These are phyloP conservation scores for Tetragonula clypearis DNA, from an alignment of 1,140 invertebrate species.

Conservation along the genomic window DNA sequence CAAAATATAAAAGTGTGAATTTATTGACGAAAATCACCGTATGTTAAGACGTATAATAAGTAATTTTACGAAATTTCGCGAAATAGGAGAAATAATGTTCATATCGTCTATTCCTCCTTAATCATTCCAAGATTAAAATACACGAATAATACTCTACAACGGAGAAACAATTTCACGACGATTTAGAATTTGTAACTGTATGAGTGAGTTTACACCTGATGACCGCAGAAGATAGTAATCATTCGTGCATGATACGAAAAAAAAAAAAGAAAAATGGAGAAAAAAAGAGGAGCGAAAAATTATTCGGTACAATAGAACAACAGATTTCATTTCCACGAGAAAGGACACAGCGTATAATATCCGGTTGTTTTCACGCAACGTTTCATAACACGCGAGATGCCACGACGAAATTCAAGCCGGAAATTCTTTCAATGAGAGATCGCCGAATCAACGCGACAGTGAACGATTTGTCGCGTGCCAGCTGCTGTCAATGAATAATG, in stretches of 20 bases:
- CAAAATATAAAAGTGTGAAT: too few relatives aligned
- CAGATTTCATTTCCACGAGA: not conserved
- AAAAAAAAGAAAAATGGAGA: not conserved
- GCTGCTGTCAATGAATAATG: conserved; percentile 42
- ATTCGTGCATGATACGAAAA: not conserved
- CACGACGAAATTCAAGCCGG: not conserved
- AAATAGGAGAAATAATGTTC: too few relatives aligned
- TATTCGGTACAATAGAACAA: not conserved
- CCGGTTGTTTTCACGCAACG: not conserved
- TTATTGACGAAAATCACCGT: too few relatives aligned
- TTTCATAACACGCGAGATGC: conserved; percentile 28
- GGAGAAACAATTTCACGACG: not conserved
- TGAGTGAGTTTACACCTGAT: not conserved
- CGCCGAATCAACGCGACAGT: conserved; percentile 38
- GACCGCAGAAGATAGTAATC: not conserved
- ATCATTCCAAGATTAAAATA: not conserved
- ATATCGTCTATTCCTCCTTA: too few relatives aligned
- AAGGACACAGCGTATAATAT: not conserved
- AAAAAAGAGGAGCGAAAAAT: not conserved
- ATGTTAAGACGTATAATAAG: too few relatives aligned
- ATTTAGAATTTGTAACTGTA: not conserved
- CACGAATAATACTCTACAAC: too few relatives aligned
- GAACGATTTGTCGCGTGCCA: conserved; percentile 32
- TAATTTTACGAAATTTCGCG: too few relatives aligned
- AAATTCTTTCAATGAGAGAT: conserved; percentile 26